Conservation (phyloP, 2,797 vertebrate genomes). For the Limnodromus scolopaceus region DNA sequence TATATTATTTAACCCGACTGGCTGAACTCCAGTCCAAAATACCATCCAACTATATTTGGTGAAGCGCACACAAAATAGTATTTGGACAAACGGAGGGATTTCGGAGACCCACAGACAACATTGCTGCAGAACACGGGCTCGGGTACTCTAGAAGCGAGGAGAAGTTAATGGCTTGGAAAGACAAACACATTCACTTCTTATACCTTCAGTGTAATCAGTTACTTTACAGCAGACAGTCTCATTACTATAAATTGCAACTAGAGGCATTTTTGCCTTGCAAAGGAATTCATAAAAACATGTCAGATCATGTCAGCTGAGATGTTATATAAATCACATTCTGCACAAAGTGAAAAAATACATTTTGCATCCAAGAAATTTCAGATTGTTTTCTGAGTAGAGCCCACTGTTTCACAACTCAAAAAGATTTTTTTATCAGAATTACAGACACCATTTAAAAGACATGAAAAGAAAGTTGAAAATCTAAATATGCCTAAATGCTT, state of each 20-base stretch:
- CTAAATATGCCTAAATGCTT: conserved; percentile 36
- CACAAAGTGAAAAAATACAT: conserved; percentile 53
- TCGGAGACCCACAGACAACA: not conserved
- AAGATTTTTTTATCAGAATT: conserved; percentile 36
- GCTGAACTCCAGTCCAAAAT: not conserved
- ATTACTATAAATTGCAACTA: conserved; percentile 71
- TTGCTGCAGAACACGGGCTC: not conserved
- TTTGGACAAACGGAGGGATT: not conserved
- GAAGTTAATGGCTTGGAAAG: conserved; percentile 40
- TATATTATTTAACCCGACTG: not conserved
- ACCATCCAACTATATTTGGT: not conserved
- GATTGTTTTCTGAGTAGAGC: conserved; percentile 32
- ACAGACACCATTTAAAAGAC: not conserved
- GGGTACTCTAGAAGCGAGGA: not conserved
- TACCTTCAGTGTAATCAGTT: conserved; percentile 49
- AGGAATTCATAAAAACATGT: conserved; percentile 68
- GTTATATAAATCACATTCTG: conserved; percentile 64
- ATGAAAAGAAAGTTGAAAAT: conserved; percentile 9
- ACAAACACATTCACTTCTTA: conserved; percentile 33
- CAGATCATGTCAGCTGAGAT: conserved; percentile 63
- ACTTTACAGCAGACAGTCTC: conserved; percentile 53
- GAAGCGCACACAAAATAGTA: not conserved
- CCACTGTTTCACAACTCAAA: conserved; percentile 33
- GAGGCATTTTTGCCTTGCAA: conserved; percentile 64
- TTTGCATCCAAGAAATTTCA: conserved; percentile 52